Conservation (phyloP, 2,113 vertebrate genomes). For the Leucoraja erinaceus region DNA sequence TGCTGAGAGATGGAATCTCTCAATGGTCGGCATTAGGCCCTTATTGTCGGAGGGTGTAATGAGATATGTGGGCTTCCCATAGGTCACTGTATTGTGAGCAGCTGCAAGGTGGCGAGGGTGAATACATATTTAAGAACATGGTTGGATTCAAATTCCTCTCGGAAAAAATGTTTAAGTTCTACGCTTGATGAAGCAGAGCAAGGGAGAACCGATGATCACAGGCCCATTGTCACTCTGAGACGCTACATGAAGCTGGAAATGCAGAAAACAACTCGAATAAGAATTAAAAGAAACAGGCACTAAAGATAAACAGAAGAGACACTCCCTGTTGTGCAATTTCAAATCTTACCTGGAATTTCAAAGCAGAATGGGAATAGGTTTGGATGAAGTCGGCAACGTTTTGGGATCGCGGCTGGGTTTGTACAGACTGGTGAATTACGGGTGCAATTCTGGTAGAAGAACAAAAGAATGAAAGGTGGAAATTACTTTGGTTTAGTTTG, state of each 20-base stretch:
- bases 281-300: background rate
- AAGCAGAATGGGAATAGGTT: background rate
- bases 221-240: background rate
- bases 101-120: background rate
- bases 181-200: constrained; percentile 5
- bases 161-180: constrained; percentile 16
- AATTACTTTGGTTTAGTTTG: no score
- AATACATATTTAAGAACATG: background rate
- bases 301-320: background rate
- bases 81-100: background rate
- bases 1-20: constrained; percentile 9
- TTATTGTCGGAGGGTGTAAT: background rate
- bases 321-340: no score
- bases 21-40: background rate
- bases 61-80: background rate
- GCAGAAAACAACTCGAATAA: background rate
- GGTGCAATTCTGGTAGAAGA: background rate
- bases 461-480: background rate
- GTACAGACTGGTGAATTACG: background rate
- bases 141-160: background rate
- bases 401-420: background rate
- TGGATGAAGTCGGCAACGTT: background rate
- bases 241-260: background rate
- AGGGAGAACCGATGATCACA: background rate
- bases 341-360: background rate